Evolutionary conservation across 2,797 vertebrate genomes (phyloP).

Genomic region (Sciurus vulgaris): DNA sequence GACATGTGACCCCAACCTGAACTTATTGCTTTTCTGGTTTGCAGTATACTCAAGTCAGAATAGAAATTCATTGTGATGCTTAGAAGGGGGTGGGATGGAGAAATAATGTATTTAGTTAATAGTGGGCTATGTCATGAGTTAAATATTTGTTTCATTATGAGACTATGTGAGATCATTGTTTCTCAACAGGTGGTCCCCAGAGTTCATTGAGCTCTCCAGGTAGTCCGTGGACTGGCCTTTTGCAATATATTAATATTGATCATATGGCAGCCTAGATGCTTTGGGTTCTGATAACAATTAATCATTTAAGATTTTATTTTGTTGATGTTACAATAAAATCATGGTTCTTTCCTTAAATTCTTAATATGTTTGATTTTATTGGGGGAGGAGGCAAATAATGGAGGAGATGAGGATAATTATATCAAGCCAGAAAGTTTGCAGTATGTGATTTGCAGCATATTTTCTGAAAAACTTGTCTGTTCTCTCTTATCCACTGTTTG

Average conservation of each 20-base stretch:
- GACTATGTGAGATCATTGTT: conserved; percentile 50
- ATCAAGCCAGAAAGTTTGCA: not conserved
- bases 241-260: not conserved
- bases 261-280: not conserved
- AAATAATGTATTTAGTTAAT: conserved; percentile 54
- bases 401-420: not conserved
- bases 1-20: conserved; percentile 74
- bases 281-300: conserved; percentile 33
- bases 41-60: conserved; percentile 2
- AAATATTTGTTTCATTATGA: conserved; percentile 45
- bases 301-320: conserved; percentile 11
- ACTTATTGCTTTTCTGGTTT: conserved; percentile 78
- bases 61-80: not conserved
- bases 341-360: conserved; percentile 50
- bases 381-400: not conserved
- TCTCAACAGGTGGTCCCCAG: conserved; percentile 2
- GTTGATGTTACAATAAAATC: conserved; percentile 10
- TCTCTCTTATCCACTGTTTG: not conserved
- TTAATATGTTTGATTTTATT: not conserved
- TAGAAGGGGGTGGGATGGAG: not conserved
- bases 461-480: not conserved
- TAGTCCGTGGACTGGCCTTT: not conserved
- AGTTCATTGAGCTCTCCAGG: not conserved
- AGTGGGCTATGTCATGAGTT: not conserved
- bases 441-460: not conserved